Evolutionary conservation across 2,888 invertebrate genomes (phyloP).

Genomic region (Drosophila maculinotata): DNA sequence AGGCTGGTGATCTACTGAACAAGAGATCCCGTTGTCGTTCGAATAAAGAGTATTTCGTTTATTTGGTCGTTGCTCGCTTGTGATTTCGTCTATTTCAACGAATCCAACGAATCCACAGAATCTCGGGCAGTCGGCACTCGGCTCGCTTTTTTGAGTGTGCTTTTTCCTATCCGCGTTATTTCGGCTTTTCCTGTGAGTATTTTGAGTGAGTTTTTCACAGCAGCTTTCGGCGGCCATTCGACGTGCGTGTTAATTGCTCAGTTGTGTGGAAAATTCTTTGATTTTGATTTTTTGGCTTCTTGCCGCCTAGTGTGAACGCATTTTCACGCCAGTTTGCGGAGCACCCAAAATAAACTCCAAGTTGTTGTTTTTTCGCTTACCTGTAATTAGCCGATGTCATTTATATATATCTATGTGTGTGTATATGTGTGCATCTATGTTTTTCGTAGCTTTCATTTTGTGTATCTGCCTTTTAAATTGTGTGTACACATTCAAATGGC

Average conservation of each 20-base stretch:
- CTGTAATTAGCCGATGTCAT: constrained; percentile 81
- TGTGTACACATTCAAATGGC: constrained; percentile 48
- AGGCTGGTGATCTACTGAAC: constrained; percentile 86
- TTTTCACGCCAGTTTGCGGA: constrained; percentile 67
- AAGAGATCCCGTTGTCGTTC: constrained; percentile 86
- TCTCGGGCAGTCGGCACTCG: constrained; percentile 39
- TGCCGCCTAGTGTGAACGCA: constrained; percentile 64
- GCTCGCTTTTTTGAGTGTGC: constrained; percentile 23
- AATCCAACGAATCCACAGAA: constrained; percentile 13
- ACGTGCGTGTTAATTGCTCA: constrained; percentile 82
- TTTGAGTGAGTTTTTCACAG: constrained; percentile 56
- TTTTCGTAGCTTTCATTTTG: constrained; percentile 33
- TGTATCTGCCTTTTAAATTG: constrained; percentile 46
- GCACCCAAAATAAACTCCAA: constrained; percentile 71
- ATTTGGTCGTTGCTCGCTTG: constrained; percentile 76
- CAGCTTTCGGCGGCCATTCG: constrained; percentile 42
- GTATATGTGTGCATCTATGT: constrained; percentile 39
- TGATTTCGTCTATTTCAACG: constrained; percentile 80
- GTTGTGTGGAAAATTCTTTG: constrained; percentile 79
- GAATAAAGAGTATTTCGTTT: constrained; percentile 85
- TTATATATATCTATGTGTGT: constrained; percentile 31
- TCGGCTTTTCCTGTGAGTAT: constrained; percentile 28
- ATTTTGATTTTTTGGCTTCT: constrained; percentile 37
- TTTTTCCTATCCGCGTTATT: constrained; percentile 18
- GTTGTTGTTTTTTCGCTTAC: constrained; percentile 68